Base-by-base conservation (phyloP, 2,113 vertebrate species). In the Myotis brandtii region DNA sequence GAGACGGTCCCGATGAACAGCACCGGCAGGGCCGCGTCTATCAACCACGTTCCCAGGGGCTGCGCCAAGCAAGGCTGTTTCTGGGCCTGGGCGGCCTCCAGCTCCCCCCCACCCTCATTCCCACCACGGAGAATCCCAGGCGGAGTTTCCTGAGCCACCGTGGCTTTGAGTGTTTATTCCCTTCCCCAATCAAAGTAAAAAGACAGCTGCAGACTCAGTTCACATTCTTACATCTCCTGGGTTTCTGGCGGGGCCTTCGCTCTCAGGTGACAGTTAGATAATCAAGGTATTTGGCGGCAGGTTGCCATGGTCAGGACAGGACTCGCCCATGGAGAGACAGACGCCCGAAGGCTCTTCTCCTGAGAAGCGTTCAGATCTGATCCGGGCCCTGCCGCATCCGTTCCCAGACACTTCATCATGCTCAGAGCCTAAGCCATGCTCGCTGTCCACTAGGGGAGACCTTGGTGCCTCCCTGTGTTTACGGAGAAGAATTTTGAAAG, bases 401-500 rank as follows among this genome's bases (percentile, higher is more conserved):
- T 82, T 48, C 95, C 67, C 56, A 27, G 25, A 1, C 40, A 83
- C 30, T 83, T 56, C 82, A 46, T 84, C 76, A 91, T 0, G 14
- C 6, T 18, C 70, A 16, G 59, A 91, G 16, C 72, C 66, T 17
- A n/a, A 94, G 21, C 77, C 2, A 50, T 32, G 75, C 25, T 56
- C 46, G 37, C 82, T 95, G 37, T 85, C 88, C 79, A 75, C 30
- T 48, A 92, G 76, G 40, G 67, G 83, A 92, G 27, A 27, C 93
- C 62, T 90, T 34, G 62, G 8, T 86, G 20, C 0, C 67, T 5
- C 37, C 82, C 37, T 84, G 64, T 86, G 72, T 90, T 92, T 82
- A 86, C 2, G 77, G 70, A 93, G 90, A 91, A 72, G 56, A 23
- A 25, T 59, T 96, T 94, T 96, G 46, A 67, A 83, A 72, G 77